A percentile compares a stretch with the other conserved stretches of the same genome.
phyloP scores from a whole-genome alignment of 2,888 invertebrate genomes.

The Hemithea aestivaria region DNA sequence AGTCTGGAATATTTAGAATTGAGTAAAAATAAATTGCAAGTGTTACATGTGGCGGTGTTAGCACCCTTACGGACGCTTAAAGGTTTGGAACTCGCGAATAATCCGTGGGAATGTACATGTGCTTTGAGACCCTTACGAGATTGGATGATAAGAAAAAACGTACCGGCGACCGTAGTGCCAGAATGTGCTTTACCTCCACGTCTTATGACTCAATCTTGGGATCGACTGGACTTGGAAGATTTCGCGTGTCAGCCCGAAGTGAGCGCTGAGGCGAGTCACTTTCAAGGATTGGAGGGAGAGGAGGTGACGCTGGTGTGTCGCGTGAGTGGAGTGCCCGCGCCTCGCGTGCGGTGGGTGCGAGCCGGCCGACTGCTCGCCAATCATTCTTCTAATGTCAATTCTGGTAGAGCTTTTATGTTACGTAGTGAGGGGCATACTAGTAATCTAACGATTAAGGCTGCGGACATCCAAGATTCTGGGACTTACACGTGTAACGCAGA shows the following conservation, averaged over 20 bases:
- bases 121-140: conserved; percentile 84
- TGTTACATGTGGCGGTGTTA: conserved; percentile 82
- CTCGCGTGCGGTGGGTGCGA: conserved; percentile 85
- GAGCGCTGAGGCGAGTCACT: conserved; percentile 77
- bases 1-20: conserved; percentile 88
- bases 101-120: conserved; percentile 92
- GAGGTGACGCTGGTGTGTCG: conserved; percentile 86
- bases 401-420: conserved; percentile 82
- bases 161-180: conserved; percentile 84
- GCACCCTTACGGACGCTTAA: conserved; percentile 84
- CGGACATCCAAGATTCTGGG: conserved; percentile 87
- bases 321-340: conserved; percentile 85
- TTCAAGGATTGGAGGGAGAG: conserved; percentile 83
- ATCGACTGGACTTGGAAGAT: conserved; percentile 86
- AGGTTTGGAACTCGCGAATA: conserved; percentile 86
- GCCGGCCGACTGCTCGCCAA: conserved; percentile 85
- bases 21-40: conserved; percentile 85
- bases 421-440: conserved; percentile 83
- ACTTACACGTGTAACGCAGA: conserved; percentile 88
- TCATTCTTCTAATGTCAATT: conserved; percentile 59
- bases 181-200: conserved; percentile 83
- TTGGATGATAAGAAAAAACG: conserved; percentile 89
- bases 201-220: conserved; percentile 84
- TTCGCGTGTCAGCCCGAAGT: conserved; percentile 89
- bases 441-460: conserved; percentile 85